Evolutionary conservation across 2,797 vertebrate genomes (phyloP).

Genomic region (Takifugu rubripes): DNA sequence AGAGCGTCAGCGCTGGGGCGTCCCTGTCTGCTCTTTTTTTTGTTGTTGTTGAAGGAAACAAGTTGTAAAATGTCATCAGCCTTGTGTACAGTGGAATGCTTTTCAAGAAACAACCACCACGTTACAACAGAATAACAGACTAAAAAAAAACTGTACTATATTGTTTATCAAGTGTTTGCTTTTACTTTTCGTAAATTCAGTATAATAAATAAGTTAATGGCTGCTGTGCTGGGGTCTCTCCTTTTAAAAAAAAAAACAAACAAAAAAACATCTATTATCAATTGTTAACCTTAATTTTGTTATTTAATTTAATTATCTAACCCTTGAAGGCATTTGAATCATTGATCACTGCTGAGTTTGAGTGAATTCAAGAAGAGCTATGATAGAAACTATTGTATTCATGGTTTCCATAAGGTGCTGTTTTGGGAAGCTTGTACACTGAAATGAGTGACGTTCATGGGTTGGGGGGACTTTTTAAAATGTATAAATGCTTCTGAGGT

Average conservation of each 20-base stretch:
- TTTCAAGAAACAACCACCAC: conserved; percentile 52
- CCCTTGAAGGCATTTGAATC: too few species aligned
- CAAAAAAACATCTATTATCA: too few species aligned
- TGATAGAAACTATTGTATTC: too few species aligned
- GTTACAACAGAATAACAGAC: conserved; percentile 42
- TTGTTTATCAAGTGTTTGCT: conserved; percentile 82
- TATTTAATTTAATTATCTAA: too few species aligned
- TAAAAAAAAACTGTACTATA: conserved; percentile 73
- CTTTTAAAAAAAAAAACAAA: background rate
- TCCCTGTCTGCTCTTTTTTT: conserved; percentile 54
- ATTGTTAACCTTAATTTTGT: too few species aligned
- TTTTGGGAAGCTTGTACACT: too few species aligned
- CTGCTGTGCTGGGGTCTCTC: conserved; percentile 51
- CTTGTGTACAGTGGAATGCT: conserved; percentile 69
- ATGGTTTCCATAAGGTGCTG: too few species aligned
- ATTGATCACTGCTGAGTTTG: too few species aligned
- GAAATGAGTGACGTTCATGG: too few species aligned
- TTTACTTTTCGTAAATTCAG: conserved; percentile 84
- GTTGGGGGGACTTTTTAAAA: too few species aligned
- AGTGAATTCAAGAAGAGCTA: too few species aligned
- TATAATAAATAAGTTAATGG: conserved; percentile 82
- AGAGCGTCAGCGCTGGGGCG: conserved; percentile 43
- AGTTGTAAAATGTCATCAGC: conserved; percentile 56
- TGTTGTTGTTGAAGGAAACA: background rate
- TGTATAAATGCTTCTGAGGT: too few species aligned